Conservation (phyloP, 1,140 invertebrate genomes). For the Eriosoma lanigerum region DNA sequence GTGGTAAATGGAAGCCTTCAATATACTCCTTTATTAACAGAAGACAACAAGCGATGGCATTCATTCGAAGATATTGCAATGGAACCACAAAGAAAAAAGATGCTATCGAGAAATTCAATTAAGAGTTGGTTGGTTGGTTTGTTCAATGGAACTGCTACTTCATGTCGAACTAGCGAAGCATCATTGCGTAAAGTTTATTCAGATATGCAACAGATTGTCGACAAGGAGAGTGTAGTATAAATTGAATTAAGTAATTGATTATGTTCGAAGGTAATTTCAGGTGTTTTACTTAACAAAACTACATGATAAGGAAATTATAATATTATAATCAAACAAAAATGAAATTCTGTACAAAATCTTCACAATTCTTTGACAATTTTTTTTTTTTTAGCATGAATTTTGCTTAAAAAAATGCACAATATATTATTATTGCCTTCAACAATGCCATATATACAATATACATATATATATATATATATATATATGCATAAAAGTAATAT, state of each 20-base stretch:
- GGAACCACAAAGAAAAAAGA: conserved; percentile 59
- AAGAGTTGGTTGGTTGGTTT: conserved; percentile 70
- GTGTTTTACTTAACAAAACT: conserved; percentile 7
- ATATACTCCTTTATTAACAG: conserved; percentile 59
- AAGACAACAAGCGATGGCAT: conserved; percentile 68
- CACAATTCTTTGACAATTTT: conserved; percentile 21
- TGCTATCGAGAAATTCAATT: conserved; percentile 60
- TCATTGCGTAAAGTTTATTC: conserved; percentile 65
- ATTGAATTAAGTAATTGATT: not conserved
- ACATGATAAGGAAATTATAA: not conserved
- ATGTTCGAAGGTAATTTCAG: not conserved
- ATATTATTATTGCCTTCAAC: conserved; percentile 24
- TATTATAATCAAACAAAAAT: conserved; percentile 1
- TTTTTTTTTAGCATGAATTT: not conserved
- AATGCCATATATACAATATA: conserved; percentile 4
- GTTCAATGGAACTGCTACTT: conserved; percentile 68
- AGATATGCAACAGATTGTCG: conserved; percentile 59
- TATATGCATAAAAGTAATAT: not conserved
- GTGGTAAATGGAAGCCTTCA: conserved; percentile 59
- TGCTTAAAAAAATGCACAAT: conserved; percentile 31
- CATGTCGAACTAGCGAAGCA: conserved; percentile 65
- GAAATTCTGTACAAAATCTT: conserved; percentile 5
- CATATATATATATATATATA: conserved; percentile 24
- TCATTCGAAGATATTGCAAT: conserved; percentile 70
- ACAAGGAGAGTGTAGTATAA: conserved; percentile 49